A percentile compares a stretch with the other conserved stretches of the same genome.
phyloP scores from a whole-genome alignment of 1,140 invertebrate genomes.

The Euwallacea fornicatus region DNA sequence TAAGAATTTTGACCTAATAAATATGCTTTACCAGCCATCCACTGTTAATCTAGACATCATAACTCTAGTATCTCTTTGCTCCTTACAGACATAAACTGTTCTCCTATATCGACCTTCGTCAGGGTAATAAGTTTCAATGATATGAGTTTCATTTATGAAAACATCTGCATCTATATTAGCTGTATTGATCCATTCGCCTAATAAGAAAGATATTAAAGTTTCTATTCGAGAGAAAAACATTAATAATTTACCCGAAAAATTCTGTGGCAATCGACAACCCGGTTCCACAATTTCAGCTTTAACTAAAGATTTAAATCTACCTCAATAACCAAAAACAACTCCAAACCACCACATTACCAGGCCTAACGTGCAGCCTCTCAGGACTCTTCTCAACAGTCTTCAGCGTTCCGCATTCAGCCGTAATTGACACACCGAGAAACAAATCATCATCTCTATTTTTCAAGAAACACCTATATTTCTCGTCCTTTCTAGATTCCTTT shows the following conservation, averaged over 20 bases:
- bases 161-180: conserved; percentile 95
- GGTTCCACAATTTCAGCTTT: conserved; percentile 86
- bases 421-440: conserved; percentile 87
- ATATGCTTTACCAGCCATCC: conserved; percentile 79
- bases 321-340: neutral
- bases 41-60: conserved; percentile 96
- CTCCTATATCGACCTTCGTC: conserved; percentile 84
- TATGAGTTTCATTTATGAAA: conserved; percentile 93
- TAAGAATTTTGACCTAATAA: neutral
- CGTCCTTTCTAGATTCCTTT: conserved; percentile 90
- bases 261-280: conserved; percentile 88
- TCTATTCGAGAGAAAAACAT: neutral
- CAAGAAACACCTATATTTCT: conserved; percentile 90
- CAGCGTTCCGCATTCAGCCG: conserved; percentile 87
- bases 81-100: conserved; percentile 93
- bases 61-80: conserved; percentile 81
- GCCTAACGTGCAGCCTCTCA: conserved; percentile 83
- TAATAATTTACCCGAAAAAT: conserved; percentile 65
- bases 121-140: conserved; percentile 92
- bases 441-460: conserved; percentile 93
- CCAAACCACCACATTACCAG: conserved; percentile 51
- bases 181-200: conserved; percentile 94
- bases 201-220: neutral
- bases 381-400: conserved; percentile 93
- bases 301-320: conserved; percentile 53